A percentile compares a stretch with the other conserved stretches of the same genome.
Evolutionary conservation across 1,140 invertebrate genomes (phyloP).

Genomic region (Bombus polaris): DNA sequence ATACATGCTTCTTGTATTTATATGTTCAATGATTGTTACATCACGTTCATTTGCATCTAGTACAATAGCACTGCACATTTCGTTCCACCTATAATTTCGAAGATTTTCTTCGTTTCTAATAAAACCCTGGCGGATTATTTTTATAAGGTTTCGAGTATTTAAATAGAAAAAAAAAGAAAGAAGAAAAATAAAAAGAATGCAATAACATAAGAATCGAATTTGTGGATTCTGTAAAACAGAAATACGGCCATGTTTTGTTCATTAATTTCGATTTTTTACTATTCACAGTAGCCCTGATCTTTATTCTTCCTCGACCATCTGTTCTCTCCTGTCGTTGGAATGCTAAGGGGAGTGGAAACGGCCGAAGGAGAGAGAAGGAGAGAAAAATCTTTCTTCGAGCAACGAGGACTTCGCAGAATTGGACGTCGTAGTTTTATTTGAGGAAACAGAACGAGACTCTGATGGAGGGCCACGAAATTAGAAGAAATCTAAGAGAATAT

Average conservation of each 20-base stretch:
- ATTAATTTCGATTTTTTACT: slow-evolving; percentile 16
- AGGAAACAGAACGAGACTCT: slow-evolving; percentile 46
- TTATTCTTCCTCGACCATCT: slow-evolving; percentile 42
- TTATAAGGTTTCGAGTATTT: not conserved
- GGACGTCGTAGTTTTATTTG: slow-evolving; percentile 49
- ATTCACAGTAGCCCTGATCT: not conserved
- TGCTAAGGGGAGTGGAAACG: slow-evolving; percentile 45
- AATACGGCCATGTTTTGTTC: not conserved
- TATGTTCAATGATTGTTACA: not conserved
- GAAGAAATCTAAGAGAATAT: slow-evolving; percentile 31
- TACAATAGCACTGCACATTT: no score
- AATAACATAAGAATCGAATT: not conserved
- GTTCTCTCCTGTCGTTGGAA: slow-evolving; percentile 48
- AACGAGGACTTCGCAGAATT: slow-evolving; percentile 49
- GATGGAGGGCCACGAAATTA: slow-evolving; percentile 34
- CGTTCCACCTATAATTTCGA: not conserved
- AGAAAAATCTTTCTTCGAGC: slow-evolving; percentile 53
- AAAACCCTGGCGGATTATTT: not conserved
- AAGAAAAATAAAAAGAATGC: not conserved
- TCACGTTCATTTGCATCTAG: not conserved
- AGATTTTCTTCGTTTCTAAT: not conserved
- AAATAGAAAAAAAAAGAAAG: not conserved
- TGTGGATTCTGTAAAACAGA: not conserved
- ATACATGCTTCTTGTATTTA: not conserved
- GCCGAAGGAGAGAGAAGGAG: slow-evolving; percentile 18